phyloP scores from a whole-genome alignment of 2,888 invertebrate genomes.

The Hirtodrosophila cameraria region DNA sequence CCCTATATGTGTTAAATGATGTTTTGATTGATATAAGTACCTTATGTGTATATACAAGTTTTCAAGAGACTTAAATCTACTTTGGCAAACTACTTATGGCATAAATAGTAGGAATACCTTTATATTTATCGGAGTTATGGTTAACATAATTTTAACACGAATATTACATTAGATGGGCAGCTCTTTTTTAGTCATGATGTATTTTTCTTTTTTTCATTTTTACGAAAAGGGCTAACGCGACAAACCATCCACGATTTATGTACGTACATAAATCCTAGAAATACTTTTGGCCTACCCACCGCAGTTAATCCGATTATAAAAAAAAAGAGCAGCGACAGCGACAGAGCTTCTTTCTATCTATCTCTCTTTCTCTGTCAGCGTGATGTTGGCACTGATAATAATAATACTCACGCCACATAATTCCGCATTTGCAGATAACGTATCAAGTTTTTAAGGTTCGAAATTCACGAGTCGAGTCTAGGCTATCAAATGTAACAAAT shows the following conservation, averaged over 20 bases:
- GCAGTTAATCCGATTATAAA: slow-evolving; percentile 81
- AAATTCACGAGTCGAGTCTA: neutral
- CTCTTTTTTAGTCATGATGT: slow-evolving; percentile 37
- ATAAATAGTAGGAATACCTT: slow-evolving; percentile 12
- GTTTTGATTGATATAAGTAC: no score
- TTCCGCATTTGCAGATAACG: slow-evolving; percentile 41
- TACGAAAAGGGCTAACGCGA: slow-evolving; percentile 40
- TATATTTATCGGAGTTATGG: slow-evolving; percentile 7
- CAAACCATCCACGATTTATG: slow-evolving; percentile 67
- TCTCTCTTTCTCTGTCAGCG: neutral
- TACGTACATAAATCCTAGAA: slow-evolving; percentile 70
- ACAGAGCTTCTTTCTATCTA: slow-evolving; percentile 13
- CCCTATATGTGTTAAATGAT: no score
- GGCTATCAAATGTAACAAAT: slow-evolving; percentile 54
- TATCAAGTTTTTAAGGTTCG: neutral
- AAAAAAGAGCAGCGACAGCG: slow-evolving; percentile 27
- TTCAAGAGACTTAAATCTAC: slow-evolving; percentile 1
- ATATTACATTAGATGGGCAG: slow-evolving; percentile 56
- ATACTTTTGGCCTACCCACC: slow-evolving; percentile 76
- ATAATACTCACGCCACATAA: slow-evolving; percentile 42
- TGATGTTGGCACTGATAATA: slow-evolving; percentile 32
- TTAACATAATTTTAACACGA: slow-evolving; percentile 48
- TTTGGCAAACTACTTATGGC: slow-evolving; percentile 28
- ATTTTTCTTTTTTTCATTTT: slow-evolving; percentile 65
- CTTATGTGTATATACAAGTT: no score